Base-by-base conservation (phyloP, 2,113 vertebrate species). In the Stegostoma tigrinum region DNA sequence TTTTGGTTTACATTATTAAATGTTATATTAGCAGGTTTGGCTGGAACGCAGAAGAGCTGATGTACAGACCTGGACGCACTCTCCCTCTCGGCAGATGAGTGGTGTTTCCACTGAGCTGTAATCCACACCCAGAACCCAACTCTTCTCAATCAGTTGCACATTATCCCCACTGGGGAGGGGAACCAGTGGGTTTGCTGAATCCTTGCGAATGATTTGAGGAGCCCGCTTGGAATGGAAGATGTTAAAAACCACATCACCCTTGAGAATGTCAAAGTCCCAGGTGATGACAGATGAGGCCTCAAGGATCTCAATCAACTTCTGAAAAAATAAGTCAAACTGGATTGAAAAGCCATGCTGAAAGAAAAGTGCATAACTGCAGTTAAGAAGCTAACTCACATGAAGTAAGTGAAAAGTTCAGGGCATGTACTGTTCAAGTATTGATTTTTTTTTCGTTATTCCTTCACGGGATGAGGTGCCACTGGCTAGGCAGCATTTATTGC, bases 201-300 rank as follows among this genome's bases (percentile, higher is more conserved):
- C 97, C 96, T 23, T 96, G 70, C 96, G 95, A 0, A 94, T 95
- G 0, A 45, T 96, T 80, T 96, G 96, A 34, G 97, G 97, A 4
- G 97, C 96, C 95, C 97, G 96, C 96, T 98, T 98, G 95, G 97
- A 97, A 55, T 98, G 98, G 67, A 98, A 98, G 96, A 98, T 97
- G 96, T 98, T 98, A 96, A 98, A 98, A 67, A 98, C 96, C 96
- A 98, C 97, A 0, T 98, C 98, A 42, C 98, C 98, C 6, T 97
- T 97, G 64, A 98, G 97, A 96, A 98, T 98, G 96, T 98, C 98
- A 0, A 98, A 98, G 97, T 98, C 98, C 98, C 98, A 98, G 45
- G 98, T 98, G 97, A 98, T 98, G 85, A 98, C 98, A 0, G 98
- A 98, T 66, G 98, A 98, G 3, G 97, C 97, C 96, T 98, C 98